Conservation (phyloP, 2,888 invertebrate species). For the Loripinus fragilis region DNA sequence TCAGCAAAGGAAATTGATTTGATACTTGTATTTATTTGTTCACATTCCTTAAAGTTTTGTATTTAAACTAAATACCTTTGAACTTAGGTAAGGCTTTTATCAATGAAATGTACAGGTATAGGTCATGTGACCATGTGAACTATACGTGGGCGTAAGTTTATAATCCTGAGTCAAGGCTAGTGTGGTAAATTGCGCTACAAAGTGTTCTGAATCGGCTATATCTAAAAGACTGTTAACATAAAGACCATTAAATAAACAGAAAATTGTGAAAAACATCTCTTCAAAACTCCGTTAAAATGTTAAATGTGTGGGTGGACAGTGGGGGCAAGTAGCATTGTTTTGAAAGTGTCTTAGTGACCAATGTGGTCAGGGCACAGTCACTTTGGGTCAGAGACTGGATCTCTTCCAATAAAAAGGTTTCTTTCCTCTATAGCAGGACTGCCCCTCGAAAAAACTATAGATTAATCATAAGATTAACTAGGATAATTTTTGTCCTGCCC, state of each 20-base stretch:
- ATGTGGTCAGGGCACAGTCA: too few species aligned
- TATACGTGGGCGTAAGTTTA: slow-evolving; percentile 3
- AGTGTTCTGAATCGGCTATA: neutral
- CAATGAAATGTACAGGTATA: slow-evolving; percentile 15
- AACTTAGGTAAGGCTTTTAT: slow-evolving; percentile 22
- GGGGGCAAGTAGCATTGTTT: too few species aligned
- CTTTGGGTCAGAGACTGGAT: too few species aligned
- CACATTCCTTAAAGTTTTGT: slow-evolving; percentile 21
- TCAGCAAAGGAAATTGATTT: neutral
- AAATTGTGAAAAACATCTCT: neutral
- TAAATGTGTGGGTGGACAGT: neutral
- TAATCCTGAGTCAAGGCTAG: slow-evolving; percentile 1
- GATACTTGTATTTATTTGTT: slow-evolving; percentile 9
- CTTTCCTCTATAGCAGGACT: too few species aligned
- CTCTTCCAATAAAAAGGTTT: too few species aligned
- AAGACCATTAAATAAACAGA: neutral
- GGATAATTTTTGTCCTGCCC: too few species aligned
- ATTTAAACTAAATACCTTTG: slow-evolving; percentile 20
- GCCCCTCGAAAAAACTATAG: too few species aligned
- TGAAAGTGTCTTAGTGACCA: too few species aligned
- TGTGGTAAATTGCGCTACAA: neutral
- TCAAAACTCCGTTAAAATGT: neutral
- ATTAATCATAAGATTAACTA: too few species aligned
- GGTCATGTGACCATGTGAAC: slow-evolving; percentile 17
- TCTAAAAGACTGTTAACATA: neutral